A percentile compares a stretch with the other conserved stretches of the same genome.
Conservation (phyloP, 2,888 invertebrate species). For the Microctonus brassicae region DNA sequence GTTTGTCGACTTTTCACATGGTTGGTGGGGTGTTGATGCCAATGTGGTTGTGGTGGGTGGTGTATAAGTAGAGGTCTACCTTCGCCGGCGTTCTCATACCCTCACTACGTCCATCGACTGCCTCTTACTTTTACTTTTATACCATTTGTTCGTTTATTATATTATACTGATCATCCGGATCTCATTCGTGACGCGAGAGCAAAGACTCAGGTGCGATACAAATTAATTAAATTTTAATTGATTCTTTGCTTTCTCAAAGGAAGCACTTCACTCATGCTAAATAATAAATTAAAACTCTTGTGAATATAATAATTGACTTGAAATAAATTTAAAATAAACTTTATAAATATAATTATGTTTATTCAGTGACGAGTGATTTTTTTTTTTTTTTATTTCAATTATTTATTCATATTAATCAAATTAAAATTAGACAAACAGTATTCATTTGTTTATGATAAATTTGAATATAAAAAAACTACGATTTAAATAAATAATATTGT, state of each 20-base stretch:
- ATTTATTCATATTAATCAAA: not conserved
- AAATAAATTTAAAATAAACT: not conserved
- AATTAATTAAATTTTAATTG: slow-evolving; percentile 13
- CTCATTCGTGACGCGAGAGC: slow-evolving; percentile 35
- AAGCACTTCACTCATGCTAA: not conserved
- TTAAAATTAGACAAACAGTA: too few relatives aligned
- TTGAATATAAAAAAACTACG: too few relatives aligned
- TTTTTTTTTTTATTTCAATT: not conserved
- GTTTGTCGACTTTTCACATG: slow-evolving; percentile 58
- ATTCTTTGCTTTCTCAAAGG: slow-evolving; percentile 20
- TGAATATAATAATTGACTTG: too few relatives aligned
- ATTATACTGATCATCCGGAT: slow-evolving; percentile 42
- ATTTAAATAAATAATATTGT: not conserved
- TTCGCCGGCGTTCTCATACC: slow-evolving; percentile 68
- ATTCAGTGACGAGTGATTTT: not conserved
- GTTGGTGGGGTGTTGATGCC: slow-evolving; percentile 61
- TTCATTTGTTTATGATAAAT: not conserved
- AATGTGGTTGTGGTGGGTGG: slow-evolving; percentile 67
- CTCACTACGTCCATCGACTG: slow-evolving; percentile 68
- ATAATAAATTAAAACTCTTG: too few relatives aligned
- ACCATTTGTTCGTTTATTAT: slow-evolving; percentile 50
- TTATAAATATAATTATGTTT: not conserved
- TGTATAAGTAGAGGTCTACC: slow-evolving; percentile 68
- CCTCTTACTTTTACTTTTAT: slow-evolving; percentile 67
- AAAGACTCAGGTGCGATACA: slow-evolving; percentile 37